Base-by-base conservation (phyloP, 2,113 vertebrate genomes). In the Trematocara stigmaticum region DNA sequence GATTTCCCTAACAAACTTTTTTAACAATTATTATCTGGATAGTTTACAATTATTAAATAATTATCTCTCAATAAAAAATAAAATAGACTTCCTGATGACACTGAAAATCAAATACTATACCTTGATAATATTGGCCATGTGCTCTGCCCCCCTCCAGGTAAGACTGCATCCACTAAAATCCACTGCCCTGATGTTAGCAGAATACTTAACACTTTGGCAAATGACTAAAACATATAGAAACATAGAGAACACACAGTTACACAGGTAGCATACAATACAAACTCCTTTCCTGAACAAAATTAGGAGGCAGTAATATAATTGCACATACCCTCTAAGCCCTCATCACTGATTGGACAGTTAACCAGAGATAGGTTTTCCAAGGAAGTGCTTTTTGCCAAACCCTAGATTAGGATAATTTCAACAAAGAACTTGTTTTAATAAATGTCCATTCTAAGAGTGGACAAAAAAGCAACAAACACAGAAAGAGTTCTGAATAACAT, bases 151-250 rank as follows among this genome's bases (percentile, higher is more conserved):
- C 88, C 95, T 96, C 97, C 98, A 99, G 0, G 98, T 99, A 47
- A 99, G 94, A 95, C 95, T 97, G 94, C 98, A 99, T 56, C 97
- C 97, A 1, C 97, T 97, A 88, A 99, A 98, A 94, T 99, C 97
- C 78, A 99, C 85, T 2, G 89, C 96, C 96, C 93, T 97, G 92
- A 99, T 97, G 74, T 91, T 95, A 82, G 95, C 5, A 12, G 97
- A 98, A 90, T 98, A 98, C 92, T 98, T 99, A 74, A 99, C 94
- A 92, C 97, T 97, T 93, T 98, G 97, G 94, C 98, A 99, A 93
- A 99, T 96, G 76, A 96, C 98, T 98, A 82, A 83, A 95, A 88
- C 52, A 91, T 35, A 91, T 10, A 79, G 90, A 84, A 88, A 61
- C 42, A 49, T 4, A 20, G 0, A 38, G 18, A 64, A 38, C 59